Conservation (phyloP, 2,797 vertebrate genomes). For the Esox masquinongy region DNA sequence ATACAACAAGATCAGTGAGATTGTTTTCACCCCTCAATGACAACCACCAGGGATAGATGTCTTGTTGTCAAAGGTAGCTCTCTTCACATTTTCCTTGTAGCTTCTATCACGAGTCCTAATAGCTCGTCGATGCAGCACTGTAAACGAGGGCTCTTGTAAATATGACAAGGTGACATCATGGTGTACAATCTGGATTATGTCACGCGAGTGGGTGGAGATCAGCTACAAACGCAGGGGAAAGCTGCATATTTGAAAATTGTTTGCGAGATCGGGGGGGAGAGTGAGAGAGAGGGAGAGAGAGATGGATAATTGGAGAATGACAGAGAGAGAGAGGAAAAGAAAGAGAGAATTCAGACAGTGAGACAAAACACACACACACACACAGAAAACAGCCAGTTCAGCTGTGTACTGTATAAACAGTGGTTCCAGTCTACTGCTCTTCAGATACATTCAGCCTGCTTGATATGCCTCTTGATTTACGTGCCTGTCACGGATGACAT, state of each 20-base stretch:
- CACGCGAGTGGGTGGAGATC: background rate
- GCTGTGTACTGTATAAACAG: constrained; percentile 34
- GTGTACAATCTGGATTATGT: background rate
- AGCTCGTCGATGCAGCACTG: background rate
- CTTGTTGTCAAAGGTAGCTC: background rate
- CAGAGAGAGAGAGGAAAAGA: background rate
- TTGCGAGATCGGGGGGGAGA: background rate
- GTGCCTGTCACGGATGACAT: constrained; percentile 45
- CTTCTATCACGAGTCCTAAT: background rate
- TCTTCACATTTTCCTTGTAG: background rate
- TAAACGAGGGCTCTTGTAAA: background rate
- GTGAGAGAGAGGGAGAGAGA: background rate
- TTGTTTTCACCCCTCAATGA: background rate
- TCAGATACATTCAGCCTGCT: constrained; percentile 37
- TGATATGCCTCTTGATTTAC: constrained; percentile 51
- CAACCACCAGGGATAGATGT: background rate
- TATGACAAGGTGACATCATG: background rate
- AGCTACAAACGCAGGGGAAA: background rate
- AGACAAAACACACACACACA: constrained; percentile 9
- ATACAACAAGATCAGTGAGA: background rate
- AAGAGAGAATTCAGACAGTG: constrained; percentile 9
- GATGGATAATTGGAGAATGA: background rate
- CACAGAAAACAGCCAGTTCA: constrained; percentile 6
- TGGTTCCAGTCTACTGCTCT: constrained; percentile 34
- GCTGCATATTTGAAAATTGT: background rate